Evolutionary conservation across 2,888 invertebrate species (phyloP), one percentile per base, ranked within the genome.

Genomic region (Alitta virens): DNA sequence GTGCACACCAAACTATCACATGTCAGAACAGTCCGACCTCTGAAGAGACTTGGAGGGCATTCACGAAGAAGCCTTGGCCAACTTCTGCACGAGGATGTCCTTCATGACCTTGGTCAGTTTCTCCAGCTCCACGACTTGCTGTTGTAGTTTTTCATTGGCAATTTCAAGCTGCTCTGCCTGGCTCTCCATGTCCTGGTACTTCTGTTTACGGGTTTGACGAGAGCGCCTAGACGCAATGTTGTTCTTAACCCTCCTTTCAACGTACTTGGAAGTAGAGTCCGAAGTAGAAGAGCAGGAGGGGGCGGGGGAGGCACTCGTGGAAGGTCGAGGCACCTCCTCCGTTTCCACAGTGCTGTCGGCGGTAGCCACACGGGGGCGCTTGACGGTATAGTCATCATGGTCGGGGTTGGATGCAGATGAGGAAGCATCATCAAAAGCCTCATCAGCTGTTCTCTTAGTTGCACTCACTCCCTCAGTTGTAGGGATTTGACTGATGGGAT

Each of bases 141-240:
- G 65, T 26, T 70, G 61, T 56, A 80, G 63, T 12, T 65, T 61
- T 25, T 69, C 70, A 63, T 80, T 80, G 38, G 71, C 72, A 0
- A 50, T 60, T 26, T 72, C 72, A 21, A 80, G 68, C 21, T 67
- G 65, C 1, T 69, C 68, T 0, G 77, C 76, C 61, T 76, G 71
- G 9, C 55, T 54, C 42, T 78, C 79, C 76, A 79, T 75, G 23
- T 73, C 71, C 0, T 56, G 50, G 60, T 67, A 76, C 66, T 78
- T 79, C 59, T 67, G 61, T 62, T 78, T 79, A 57, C 76, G 63
- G 52, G 71, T 75, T 59, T 77, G 72, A 25, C 78, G 67, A 0
- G 78, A 78, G 51, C 77, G 65, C 60, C 72, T 71, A 0, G 79
- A 79, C 2, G 80, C 78, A 9, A 75, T 66, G 63, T 78, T 80